Evolutionary conservation across 2,797 vertebrate species (phyloP).

Genomic region (Gobio occitaniae): DNA sequence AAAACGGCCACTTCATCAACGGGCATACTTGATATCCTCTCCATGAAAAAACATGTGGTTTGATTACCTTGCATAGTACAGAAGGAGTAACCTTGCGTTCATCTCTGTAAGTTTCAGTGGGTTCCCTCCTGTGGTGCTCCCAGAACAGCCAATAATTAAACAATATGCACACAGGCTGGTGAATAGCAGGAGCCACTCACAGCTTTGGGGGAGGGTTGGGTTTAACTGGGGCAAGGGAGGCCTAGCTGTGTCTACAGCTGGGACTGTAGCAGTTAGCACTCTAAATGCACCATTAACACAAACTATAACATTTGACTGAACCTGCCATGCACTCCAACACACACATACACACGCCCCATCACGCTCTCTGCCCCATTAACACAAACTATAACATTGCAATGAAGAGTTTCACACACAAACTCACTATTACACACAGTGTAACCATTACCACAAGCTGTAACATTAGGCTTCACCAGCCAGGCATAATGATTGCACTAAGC

Average conservation of each 20-base stretch:
- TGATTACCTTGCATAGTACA: conserved; percentile 65
- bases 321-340: conserved; percentile 36
- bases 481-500: conserved; percentile 42
- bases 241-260: conserved; percentile 59
- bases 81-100: conserved; percentile 71
- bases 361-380: conserved; percentile 67
- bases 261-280: conserved; percentile 51
- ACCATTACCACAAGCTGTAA: conserved; percentile 70
- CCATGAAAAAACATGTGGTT: conserved; percentile 56
- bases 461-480: conserved; percentile 58
- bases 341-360: conserved; percentile 17
- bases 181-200: conserved; percentile 59
- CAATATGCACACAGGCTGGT: conserved; percentile 64
- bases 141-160: conserved; percentile 67
- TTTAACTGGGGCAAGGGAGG: conserved; percentile 47
- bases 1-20: conserved; percentile 64
- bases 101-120: conserved; percentile 58
- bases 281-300: conserved; percentile 69
- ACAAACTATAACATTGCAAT: conserved; percentile 55
- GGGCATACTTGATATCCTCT: conserved; percentile 55
- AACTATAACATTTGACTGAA: conserved; percentile 59
- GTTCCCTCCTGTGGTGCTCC: conserved; percentile 65
- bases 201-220: conserved; percentile 38
- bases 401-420: conserved; percentile 36
- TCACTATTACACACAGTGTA: conserved; percentile 38